Conservation (phyloP, 1,140 invertebrate species). For the Drosophila kanapiae region DNA sequence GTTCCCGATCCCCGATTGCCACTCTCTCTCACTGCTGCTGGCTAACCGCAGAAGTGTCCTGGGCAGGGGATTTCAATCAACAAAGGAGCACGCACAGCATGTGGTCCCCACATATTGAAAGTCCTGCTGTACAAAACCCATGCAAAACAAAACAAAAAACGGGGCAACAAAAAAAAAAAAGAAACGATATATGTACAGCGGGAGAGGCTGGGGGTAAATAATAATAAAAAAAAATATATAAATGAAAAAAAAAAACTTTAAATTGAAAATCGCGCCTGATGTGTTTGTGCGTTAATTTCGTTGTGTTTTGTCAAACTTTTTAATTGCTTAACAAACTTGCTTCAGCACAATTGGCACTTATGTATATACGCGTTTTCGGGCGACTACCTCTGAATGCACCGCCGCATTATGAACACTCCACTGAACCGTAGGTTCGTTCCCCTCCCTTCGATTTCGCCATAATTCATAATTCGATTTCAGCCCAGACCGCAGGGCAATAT, state of each 20-base stretch:
- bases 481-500: background rate
- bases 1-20: background rate
- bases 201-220: conserved; percentile 7
- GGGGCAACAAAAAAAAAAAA: background rate
- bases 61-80: conserved; percentile 48
- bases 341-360: conserved; percentile 59
- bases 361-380: conserved; percentile 30
- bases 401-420: conserved; percentile 44
- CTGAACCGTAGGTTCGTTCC: conserved; percentile 4
- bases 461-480: conserved; percentile 24
- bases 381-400: conserved; percentile 34
- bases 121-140: conserved; percentile 35
- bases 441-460: background rate
- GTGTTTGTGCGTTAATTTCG: conserved; percentile 79
- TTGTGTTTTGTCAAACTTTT: conserved; percentile 73
- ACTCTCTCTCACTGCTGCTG: background rate
- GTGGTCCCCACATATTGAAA: conserved; percentile 55
- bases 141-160: conserved; percentile 37
- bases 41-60: conserved; percentile 69
- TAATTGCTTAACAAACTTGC: conserved; percentile 80
- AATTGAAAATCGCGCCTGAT: conserved; percentile 83
- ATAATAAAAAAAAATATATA: conserved; percentile 1
- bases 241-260: conserved; percentile 39
- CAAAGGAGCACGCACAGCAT: conserved; percentile 65
- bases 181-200: background rate